phyloP scores from a whole-genome alignment of 1,140 invertebrate species.

The Manduca sexta region DNA sequence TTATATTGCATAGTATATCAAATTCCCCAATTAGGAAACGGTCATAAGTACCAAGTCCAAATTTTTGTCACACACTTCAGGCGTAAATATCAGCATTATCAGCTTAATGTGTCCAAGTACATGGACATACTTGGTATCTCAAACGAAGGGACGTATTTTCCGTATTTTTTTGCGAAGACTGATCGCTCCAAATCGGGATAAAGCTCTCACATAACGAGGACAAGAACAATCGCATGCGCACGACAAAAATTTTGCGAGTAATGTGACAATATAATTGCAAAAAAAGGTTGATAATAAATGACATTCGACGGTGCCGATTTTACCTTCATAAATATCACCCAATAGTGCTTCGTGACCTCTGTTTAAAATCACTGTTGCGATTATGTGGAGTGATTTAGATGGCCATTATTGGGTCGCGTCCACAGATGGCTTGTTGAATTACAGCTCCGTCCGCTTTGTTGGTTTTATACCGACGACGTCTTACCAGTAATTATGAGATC shows the following conservation, averaged over 20 bases:
- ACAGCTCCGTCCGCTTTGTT: conserved; percentile 50
- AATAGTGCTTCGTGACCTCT: conserved; percentile 57
- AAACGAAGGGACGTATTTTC: background rate
- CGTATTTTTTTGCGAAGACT: background rate
- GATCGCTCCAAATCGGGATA: conserved; percentile 16
- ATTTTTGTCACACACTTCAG: conserved; percentile 1
- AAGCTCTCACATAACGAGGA: conserved; percentile 14
- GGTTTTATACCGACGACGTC: conserved; percentile 41
- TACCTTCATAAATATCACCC: conserved; percentile 52
- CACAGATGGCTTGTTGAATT: conserved; percentile 54
- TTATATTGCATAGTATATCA: too few relatives aligned
- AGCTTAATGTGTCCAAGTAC: conserved; percentile 55
- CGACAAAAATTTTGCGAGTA: conserved; percentile 26
- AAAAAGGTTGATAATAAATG: conserved; percentile 42
- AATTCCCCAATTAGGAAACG: too few relatives aligned
- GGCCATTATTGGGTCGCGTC: conserved; percentile 39
- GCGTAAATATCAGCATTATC: conserved; percentile 52
- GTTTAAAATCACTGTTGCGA: conserved; percentile 55
- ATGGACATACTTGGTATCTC: background rate
- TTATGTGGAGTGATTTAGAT: conserved; percentile 61
- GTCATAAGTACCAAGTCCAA: too few relatives aligned
- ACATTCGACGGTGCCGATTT: conserved; percentile 36
- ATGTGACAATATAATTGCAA: conserved; percentile 36
- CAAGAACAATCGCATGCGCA: conserved; percentile 30
- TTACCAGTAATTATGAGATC: conserved; percentile 56